Evolutionary conservation across 2,888 invertebrate genomes (phyloP).

Genomic region (Ditylenchus weischeri): DNA sequence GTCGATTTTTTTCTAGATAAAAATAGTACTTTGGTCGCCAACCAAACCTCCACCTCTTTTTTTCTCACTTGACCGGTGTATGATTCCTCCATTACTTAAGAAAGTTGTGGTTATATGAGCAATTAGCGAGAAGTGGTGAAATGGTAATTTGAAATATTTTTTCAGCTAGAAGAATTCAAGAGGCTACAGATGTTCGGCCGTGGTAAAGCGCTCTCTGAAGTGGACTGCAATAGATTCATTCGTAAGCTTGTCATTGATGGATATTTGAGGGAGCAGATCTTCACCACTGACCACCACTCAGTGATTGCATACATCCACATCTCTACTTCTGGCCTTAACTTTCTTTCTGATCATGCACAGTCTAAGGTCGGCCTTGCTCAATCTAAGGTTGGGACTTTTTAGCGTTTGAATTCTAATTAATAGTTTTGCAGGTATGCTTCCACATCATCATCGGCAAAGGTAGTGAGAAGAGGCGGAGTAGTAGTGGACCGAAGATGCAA

Average conservation of each 20-base stretch:
- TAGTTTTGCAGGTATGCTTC: slow-evolving; percentile 36
- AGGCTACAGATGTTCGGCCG: slow-evolving; percentile 3
- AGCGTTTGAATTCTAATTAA: slow-evolving; percentile 1
- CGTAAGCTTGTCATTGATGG: slow-evolving; percentile 48
- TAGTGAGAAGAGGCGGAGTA: slow-evolving; percentile 23
- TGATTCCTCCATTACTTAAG: no score
- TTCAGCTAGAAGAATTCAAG: no score
- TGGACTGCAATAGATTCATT: slow-evolving; percentile 33
- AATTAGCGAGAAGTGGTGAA: no score
- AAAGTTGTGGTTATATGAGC: no score
- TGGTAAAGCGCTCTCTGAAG: slow-evolving; percentile 8
- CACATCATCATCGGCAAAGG: slow-evolving; percentile 39
- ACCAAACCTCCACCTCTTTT: no score
- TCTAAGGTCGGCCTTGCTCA: slow-evolving; percentile 36
- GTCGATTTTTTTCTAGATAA: no score
- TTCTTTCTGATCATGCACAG: slow-evolving; percentile 28
- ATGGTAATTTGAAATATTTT: no score
- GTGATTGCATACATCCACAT: slow-evolving; percentile 45
- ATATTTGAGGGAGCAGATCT: slow-evolving; percentile 42
- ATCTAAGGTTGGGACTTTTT: no score
- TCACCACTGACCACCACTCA: slow-evolving; percentile 32
- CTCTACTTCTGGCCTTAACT: slow-evolving; percentile 38
- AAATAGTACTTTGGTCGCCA: no score
- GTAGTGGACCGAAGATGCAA: slow-evolving; percentile 9
- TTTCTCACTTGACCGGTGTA: no score